A percentile compares a stretch with the other conserved stretches of the same genome.
phyloP scores from a whole-genome alignment of 1,140 invertebrate genomes.

The Drosophila sp. region DNA sequence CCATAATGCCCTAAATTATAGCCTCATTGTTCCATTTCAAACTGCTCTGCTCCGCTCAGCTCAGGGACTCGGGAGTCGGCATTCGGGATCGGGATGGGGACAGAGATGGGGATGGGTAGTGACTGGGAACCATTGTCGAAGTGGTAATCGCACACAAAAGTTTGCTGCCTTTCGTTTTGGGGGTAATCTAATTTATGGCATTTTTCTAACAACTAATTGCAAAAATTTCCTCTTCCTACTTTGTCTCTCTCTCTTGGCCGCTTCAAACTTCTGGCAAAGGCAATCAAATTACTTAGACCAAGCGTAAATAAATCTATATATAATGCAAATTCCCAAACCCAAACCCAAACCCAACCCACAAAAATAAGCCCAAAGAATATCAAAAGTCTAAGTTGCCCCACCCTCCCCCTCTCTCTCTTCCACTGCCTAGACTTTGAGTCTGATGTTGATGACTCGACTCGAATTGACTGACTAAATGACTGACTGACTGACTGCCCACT shows the following conservation, averaged over 20 bases:
- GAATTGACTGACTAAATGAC: conserved; percentile 20
- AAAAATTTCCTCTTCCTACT: conserved; percentile 50
- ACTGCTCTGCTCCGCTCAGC: conserved; percentile 1
- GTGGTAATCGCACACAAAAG: conserved; percentile 64
- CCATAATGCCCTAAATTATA: conserved; percentile 80
- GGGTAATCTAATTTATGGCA: conserved; percentile 76
- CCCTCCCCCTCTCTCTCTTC: conserved; percentile 37
- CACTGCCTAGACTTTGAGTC: conserved; percentile 11
- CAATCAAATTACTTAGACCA: conserved; percentile 71
- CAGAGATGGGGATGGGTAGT: too few relatives aligned
- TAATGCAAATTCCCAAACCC: conserved; percentile 47
- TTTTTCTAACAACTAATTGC: conserved; percentile 76
- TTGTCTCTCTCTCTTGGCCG: neutral
- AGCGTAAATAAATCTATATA: conserved; percentile 68
- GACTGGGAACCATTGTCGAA: neutral
- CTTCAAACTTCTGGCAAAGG: conserved; percentile 7
- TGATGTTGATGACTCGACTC: conserved; percentile 42
- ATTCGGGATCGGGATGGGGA: too few relatives aligned
- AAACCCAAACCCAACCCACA: conserved; percentile 19
- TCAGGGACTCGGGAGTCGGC: neutral
- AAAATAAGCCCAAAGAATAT: conserved; percentile 55
- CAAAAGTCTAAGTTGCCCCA: conserved; percentile 49
- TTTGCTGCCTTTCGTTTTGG: conserved; percentile 53
- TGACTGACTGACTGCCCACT: conserved; percentile 27
- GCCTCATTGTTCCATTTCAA: conserved; percentile 63